A percentile compares a stretch with the other conserved stretches of the same genome.
These are phyloP conservation scores for Apteryx mantelli DNA, from an alignment of 2,113 vertebrate species.

Conservation along the genomic window DNA sequence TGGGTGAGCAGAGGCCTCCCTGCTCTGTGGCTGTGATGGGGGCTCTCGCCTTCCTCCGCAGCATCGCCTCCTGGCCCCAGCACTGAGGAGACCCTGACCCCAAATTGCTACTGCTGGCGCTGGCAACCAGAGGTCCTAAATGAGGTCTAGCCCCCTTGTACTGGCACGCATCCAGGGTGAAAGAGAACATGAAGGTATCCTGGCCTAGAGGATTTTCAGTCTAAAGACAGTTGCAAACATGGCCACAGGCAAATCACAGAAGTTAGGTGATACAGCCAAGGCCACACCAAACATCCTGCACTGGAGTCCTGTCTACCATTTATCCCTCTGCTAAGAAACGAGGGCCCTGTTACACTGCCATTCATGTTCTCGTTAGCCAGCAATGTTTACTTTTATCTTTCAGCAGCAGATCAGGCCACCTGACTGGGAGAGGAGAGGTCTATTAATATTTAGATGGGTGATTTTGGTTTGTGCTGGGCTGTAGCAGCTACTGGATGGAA, in stretches of 20 bases:
- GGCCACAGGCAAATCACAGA: neutral
- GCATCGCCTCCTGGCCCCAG: neutral
- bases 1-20: neutral
- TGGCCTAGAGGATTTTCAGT: neutral
- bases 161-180: neutral
- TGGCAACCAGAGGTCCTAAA: neutral
- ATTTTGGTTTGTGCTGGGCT: neutral
- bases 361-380: neutral
- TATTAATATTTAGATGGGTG: neutral
- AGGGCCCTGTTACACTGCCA: neutral
- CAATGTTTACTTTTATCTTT: neutral
- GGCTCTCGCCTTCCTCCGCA: neutral
- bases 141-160: neutral
- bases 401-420: neutral
- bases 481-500: neutral
- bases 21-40: rapidly evolving
- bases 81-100: too few species aligned
- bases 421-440: neutral
- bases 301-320: neutral
- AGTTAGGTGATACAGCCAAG: neutral
- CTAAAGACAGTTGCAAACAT: neutral
- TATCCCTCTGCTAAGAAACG: neutral
- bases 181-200: neutral
- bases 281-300: too few species aligned
- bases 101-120: rapidly evolving